These are phyloP conservation scores for Phylloscopus whistleri DNA, from an alignment of 2,113 vertebrate genomes.

Conservation along the genomic window DNA sequence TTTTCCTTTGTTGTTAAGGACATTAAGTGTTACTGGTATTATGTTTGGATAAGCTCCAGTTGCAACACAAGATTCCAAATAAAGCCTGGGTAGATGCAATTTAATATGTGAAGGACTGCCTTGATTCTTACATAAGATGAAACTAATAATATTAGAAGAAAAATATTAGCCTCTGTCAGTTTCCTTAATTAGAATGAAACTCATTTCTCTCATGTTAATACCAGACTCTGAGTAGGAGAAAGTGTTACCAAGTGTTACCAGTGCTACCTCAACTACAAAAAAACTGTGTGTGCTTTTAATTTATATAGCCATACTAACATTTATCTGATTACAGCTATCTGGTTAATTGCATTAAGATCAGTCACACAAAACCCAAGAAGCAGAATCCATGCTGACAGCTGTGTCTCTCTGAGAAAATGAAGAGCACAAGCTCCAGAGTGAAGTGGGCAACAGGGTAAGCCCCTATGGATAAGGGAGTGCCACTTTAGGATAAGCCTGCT, in stretches of 20 bases:
- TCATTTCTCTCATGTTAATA: neutral
- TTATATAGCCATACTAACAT: neutral
- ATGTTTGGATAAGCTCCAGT: neutral
- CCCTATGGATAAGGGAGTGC: neutral
- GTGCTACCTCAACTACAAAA: neutral
- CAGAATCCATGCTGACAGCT: neutral
- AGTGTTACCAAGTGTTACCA: neutral
- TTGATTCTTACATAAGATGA: constrained; percentile 14
- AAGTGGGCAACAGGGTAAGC: neutral
- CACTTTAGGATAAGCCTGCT: neutral
- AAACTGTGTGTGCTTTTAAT: neutral
- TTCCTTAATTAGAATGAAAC: constrained; percentile 14
- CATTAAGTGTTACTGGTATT: neutral
- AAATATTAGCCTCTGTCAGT: neutral
- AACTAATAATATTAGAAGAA: neutral
- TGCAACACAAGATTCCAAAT: constrained; percentile 14
- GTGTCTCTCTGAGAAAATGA: rapidly evolving
- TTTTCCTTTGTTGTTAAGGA: constrained; percentile 41
- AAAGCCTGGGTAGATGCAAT: neutral
- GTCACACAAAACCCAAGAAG: neutral
- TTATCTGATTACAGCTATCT: neutral
- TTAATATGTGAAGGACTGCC: neutral
- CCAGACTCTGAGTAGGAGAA: neutral
- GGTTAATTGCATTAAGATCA: neutral
- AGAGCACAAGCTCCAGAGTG: neutral